Base-by-base conservation (phyloP, 1,140 invertebrate species). In the Bursaphelenchus mucronatus region DNA sequence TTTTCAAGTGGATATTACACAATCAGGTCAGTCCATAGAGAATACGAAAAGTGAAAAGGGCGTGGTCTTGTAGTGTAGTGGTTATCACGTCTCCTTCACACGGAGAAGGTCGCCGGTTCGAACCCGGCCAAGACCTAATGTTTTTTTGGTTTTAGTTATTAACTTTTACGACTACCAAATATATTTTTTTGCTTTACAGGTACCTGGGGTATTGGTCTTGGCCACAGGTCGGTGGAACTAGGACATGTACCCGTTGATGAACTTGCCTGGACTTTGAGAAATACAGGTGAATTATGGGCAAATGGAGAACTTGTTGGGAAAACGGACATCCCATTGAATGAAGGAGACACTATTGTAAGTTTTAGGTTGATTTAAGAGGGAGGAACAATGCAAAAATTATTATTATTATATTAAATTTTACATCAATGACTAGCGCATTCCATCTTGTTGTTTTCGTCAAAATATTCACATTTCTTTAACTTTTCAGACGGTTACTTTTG, bases 1-100 rank as follows among this genome's bases (percentile, higher is more conserved):
- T 83, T 99, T 97, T 85, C 94, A 99, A 87, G 89, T 96, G 3
- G 97, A 97, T 85, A 84, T 98, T 64, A 94, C 97, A 82, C 93
- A 97, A 81, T 88, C 89, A 74, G 94, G 93, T 79, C 86, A 64
- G 47, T 21, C 8, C 45, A 51, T 11, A 9, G 21, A 9, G 30
- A 21, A 9, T 13, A 0, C 64, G 30, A 5, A 30, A 30, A 30
- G 30, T 3, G 30, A 1, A 5, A 30, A 5, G 30, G 30, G 30
- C 30, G 30, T 30, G 30, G 30, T 30, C 30, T 30, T 30, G 30
- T 30, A 30, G 30, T 30, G 30, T 30, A 30, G 30, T 30, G 30
- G 30, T 30, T 30, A 30, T 30, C 30, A 30, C 30, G 30, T 30
- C 30, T 30, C 30, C 30, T 30, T 30, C 30, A 30, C 30, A 30